Percentiles rank a stretch among this genome's conserved stretches.
These are phyloP conservation scores for Drosophila kokeensis DNA, from an alignment of 2,888 invertebrate genomes.

Conservation along the genomic window DNA sequence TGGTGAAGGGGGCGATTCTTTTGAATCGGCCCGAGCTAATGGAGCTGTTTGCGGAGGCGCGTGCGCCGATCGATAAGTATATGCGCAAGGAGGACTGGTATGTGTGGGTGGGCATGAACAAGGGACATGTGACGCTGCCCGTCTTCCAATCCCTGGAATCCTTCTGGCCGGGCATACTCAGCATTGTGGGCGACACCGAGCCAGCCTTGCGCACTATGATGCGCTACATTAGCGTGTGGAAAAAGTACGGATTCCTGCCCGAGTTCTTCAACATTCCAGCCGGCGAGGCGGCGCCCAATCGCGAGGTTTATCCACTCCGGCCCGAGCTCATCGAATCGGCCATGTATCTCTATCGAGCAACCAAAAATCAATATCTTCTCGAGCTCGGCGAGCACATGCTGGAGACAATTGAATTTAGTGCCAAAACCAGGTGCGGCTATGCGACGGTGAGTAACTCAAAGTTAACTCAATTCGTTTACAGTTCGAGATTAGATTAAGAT, in stretches of 20 bases:
- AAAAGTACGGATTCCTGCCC: constrained; percentile 98
- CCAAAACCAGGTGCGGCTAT: constrained; percentile 97
- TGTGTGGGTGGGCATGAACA: constrained; percentile 99
- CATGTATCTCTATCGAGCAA: constrained; percentile 97
- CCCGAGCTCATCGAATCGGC: constrained; percentile 98
- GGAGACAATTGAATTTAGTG: constrained; percentile 96
- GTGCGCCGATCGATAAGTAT: constrained; percentile 92
- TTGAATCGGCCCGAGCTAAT: constrained; percentile 95
- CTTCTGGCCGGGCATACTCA: constrained; percentile 98
- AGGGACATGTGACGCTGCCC: constrained; percentile 96
- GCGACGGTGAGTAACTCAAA: constrained; percentile 91
- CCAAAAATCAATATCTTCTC: constrained; percentile 95
- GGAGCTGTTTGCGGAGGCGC: constrained; percentile 94
- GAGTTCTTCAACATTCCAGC: constrained; percentile 98
- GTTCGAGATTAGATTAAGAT: background rate
- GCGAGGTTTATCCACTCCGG: constrained; percentile 96
- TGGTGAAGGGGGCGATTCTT: constrained; percentile 97
- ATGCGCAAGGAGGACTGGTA: constrained; percentile 99
- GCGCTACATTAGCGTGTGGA: constrained; percentile 98
- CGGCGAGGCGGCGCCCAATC: constrained; percentile 92
- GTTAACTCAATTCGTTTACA: background rate
- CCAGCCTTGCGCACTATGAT: constrained; percentile 96
- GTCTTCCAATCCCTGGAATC: constrained; percentile 99
- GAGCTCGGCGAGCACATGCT: constrained; percentile 97
- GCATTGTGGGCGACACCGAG: constrained; percentile 94